Conservation (phyloP, 2,888 invertebrate species). For the Pseudococcus longispinus region DNA sequence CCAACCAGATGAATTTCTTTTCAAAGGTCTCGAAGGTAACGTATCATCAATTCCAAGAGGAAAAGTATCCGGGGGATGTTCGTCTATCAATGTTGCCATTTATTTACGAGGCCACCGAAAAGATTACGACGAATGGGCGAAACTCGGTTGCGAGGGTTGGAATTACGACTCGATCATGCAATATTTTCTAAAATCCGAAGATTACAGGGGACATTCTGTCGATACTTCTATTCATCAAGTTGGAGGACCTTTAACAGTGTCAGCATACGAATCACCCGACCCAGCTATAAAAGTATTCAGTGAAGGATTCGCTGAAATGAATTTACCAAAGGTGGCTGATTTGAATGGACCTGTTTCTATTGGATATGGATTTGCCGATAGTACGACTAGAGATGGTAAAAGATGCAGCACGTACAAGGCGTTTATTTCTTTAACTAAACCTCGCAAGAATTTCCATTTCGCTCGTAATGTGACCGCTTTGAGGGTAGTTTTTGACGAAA, state of each 20-base stretch:
- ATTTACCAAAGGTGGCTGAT: slow-evolving; percentile 42
- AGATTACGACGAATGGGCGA: slow-evolving; percentile 57
- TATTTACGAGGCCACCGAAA: slow-evolving; percentile 56
- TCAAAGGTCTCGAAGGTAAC: slow-evolving; percentile 55
- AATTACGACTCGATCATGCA: slow-evolving; percentile 51
- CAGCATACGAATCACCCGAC: slow-evolving; percentile 51
- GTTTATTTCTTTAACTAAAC: slow-evolving; percentile 72
- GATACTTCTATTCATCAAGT: slow-evolving; percentile 34
- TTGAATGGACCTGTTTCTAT: slow-evolving; percentile 37
- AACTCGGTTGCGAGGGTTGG: slow-evolving; percentile 57
- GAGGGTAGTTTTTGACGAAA: slow-evolving; percentile 70
- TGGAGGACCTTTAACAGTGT: slow-evolving; percentile 55
- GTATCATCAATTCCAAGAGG: slow-evolving; percentile 53
- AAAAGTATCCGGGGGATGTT: slow-evolving; percentile 57
- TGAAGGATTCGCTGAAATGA: not conserved
- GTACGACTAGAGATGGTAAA: slow-evolving; percentile 68
- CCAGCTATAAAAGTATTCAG: slow-evolving; percentile 13
- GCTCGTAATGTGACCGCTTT: slow-evolving; percentile 73
- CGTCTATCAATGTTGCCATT: slow-evolving; percentile 57
- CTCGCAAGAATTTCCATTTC: slow-evolving; percentile 76
- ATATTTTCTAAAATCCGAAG: slow-evolving; percentile 58
- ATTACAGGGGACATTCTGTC: not conserved
- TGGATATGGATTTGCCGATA: slow-evolving; percentile 51
- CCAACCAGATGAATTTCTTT: slow-evolving; percentile 48
- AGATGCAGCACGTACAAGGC: slow-evolving; percentile 85